Percentiles rank a stretch among this genome's conserved stretches.
Conservation (phyloP, 2,797 vertebrate species). For the Myoxocephalus aenaeus region DNA sequence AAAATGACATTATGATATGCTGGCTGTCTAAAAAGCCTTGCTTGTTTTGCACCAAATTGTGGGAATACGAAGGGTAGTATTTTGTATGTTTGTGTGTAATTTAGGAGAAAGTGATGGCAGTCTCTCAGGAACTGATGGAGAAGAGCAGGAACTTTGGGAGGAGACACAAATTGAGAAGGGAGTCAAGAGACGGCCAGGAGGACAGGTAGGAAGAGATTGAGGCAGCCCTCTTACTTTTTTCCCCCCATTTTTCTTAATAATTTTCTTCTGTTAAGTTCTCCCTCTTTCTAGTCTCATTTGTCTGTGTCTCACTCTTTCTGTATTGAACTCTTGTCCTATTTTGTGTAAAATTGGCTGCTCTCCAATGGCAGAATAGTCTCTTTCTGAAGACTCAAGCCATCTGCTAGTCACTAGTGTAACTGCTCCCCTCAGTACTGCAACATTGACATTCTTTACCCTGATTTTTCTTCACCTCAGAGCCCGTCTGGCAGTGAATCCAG, state of each 20-base stretch:
- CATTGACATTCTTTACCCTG: constrained; percentile 5
- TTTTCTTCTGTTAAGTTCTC: not conserved
- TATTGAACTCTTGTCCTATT: not conserved
- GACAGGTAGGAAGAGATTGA: constrained; percentile 63
- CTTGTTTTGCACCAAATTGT: not conserved
- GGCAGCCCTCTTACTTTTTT: too few relatives aligned
- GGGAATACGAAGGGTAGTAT: not conserved
- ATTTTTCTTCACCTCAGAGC: constrained; percentile 59
- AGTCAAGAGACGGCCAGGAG: constrained; percentile 84
- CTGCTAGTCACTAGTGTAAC: not conserved
- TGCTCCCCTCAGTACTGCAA: not conserved
- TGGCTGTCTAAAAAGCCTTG: not conserved
- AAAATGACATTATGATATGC: not conserved
- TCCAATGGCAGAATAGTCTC: not conserved
- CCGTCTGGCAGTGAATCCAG: constrained; percentile 76
- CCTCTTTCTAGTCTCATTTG: not conserved
- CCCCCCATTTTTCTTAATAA: not conserved
- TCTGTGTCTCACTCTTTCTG: not conserved
- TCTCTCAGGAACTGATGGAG: constrained; percentile 80
- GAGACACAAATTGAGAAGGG: constrained; percentile 93
- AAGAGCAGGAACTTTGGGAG: constrained; percentile 91
- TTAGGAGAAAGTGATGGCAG: constrained; percentile 76
- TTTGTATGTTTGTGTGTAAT: constrained; percentile 33
- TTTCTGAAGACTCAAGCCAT: not conserved
- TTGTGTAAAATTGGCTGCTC: not conserved